Percentiles rank a stretch among this genome's conserved stretches.
phyloP scores from a whole-genome alignment of 2,113 vertebrate genomes.

The Microcebus ravelobensis region DNA sequence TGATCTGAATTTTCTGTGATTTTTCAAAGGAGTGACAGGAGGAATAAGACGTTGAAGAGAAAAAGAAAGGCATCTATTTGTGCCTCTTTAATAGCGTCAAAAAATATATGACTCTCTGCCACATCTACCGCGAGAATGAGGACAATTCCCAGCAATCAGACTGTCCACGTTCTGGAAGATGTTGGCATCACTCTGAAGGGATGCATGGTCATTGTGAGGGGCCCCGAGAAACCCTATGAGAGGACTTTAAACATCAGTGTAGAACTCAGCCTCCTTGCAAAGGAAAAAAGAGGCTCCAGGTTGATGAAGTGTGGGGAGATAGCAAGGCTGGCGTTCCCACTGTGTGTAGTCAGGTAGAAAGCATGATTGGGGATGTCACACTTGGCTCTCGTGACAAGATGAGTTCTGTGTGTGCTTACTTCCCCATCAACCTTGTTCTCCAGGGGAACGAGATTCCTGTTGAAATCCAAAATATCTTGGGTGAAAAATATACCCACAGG shows the following conservation, averaged over 20 bases:
- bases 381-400: neutral
- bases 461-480: neutral
- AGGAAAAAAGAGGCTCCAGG: neutral
- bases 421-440: neutral
- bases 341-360: neutral
- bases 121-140: neutral
- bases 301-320: neutral
- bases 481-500: neutral
- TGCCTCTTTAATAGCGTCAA: neutral
- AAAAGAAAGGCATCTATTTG: neutral
- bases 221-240: neutral
- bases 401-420: neutral
- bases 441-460: neutral
- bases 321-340: neutral
- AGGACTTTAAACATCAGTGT: neutral
- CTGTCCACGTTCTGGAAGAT: neutral
- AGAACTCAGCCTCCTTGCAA: neutral
- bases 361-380: neutral
- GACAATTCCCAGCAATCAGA: neutral
- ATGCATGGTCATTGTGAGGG: neutral
- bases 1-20: constrained; percentile 1
- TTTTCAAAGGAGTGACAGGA: neutral
- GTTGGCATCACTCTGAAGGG: neutral
- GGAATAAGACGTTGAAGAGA: neutral
- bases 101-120: neutral